Evolutionary conservation across 2,797 vertebrate genomes (phyloP).

Genomic region (Anguilla obscura): DNA sequence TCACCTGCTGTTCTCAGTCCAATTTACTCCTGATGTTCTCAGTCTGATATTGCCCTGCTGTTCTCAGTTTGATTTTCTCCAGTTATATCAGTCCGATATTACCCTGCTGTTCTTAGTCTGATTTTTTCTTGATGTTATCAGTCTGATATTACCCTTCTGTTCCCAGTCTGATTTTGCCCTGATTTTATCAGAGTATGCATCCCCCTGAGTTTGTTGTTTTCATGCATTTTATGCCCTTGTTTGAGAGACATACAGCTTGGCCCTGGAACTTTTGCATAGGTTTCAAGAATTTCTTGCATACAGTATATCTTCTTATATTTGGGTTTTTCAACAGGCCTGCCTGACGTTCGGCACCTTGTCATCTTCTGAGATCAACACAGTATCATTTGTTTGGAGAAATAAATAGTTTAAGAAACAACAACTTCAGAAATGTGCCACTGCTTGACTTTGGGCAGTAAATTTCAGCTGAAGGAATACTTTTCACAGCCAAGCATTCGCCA

Average conservation of each 20-base stretch:
- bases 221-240: neutral
- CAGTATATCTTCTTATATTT: neutral
- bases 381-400: neutral
- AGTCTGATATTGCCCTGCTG: neutral
- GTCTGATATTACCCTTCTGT: neutral
- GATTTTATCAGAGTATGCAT: neutral
- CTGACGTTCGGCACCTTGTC: neutral
- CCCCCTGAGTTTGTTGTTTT: neutral
- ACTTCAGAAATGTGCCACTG: neutral
- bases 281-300: neutral
- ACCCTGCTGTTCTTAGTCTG: neutral
- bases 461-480: conserved; percentile 5
- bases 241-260: neutral
- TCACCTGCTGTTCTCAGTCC: neutral
- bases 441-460: neutral
- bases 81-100: neutral
- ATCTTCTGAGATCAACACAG: neutral
- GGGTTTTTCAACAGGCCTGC: neutral
- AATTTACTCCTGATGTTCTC: neutral
- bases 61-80: neutral
- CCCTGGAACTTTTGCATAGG: neutral
- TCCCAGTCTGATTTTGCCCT: neutral
- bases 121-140: neutral
- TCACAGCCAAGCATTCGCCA: neutral
- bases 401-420: neutral